Evolutionary conservation across 2,797 vertebrate species (phyloP), one percentile per base, ranked within the genome.

Genomic region (Harpagifer antarcticus): DNA sequence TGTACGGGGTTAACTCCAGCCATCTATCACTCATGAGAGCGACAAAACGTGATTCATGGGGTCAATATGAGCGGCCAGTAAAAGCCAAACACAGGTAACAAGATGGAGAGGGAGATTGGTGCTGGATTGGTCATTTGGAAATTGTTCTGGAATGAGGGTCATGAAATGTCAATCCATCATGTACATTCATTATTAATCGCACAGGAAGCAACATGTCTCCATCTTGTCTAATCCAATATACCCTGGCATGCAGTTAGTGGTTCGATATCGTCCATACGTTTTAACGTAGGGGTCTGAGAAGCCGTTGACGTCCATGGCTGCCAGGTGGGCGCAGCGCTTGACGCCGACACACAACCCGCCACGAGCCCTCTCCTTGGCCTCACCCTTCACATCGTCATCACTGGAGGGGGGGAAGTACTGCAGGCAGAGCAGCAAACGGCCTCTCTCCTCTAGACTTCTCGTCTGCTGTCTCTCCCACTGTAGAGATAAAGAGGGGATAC

Each of bases 211-310:
- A 49, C 4, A 17, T 67, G 9, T 4, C n/a, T 49, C 15, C 9
- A n/a, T 58, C 62, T 49, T 2, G 52, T 40, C 42, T 16, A 31
- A 72, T 53, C 7, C 40, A 42, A 69, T 11, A 20, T 37, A 17
- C 33, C 9, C 1, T 1, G 8, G n/a, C 14, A 1, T 9, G 43
- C 52, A 42, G 33, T 47, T 0, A 20, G 17, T 14, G 44, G 15
- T 33, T 59, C 49, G 10, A 40, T 5, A 16, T 16, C 1, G 4
- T 72, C 44, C 95, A 96, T 87, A 97, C 96, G 95, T 96, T 95
- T 97, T 97, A 58, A 97, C 97, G 1, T 97, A 97, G 84, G 97
- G 96, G 79, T 97, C 97, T 0, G 97, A 97, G 90, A 94, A 96
- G 77, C 97, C 97, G 0, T 97, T 97, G 89, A 97, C 97, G 0